A percentile compares a stretch with the other conserved stretches of the same genome.
phyloP scores from a whole-genome alignment of 2,797 vertebrate genomes.

The Danio kyathit region DNA sequence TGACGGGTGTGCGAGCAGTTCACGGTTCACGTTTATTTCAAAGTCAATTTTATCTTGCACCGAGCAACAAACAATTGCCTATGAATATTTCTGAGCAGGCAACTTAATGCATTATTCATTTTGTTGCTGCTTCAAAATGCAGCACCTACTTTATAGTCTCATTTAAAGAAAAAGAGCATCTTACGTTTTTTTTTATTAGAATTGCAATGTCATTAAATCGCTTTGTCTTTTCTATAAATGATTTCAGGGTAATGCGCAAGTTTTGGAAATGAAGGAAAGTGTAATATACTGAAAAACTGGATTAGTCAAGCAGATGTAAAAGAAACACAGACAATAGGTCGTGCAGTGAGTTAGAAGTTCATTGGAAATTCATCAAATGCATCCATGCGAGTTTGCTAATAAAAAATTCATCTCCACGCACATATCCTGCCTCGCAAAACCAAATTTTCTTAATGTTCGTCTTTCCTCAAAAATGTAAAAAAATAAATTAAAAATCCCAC shows the following conservation, averaged over 20 bases:
- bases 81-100: conserved; percentile 26
- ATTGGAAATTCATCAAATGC: conserved; percentile 56
- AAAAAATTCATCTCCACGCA: conserved; percentile 56
- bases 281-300: neutral
- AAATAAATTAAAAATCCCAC: neutral
- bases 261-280: neutral
- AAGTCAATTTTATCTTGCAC: conserved; percentile 5
- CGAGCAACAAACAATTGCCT: conserved; percentile 23
- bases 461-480: neutral
- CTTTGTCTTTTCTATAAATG: neutral
- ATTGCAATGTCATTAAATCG: neutral
- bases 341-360: conserved; percentile 12
- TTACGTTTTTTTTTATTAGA: neutral
- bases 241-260: neutral
- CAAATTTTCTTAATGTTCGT: conserved; percentile 22
- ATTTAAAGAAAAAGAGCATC: neutral
- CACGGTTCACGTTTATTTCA: neutral
- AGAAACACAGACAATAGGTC: neutral
- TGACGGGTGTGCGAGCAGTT: neutral
- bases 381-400: conserved; percentile 61
- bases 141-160: conserved; percentile 18
- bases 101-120: conserved; percentile 34
- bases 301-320: neutral
- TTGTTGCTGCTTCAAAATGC: conserved; percentile 33
- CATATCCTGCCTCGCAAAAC: conserved; percentile 36